phyloP scores from a whole-genome alignment of 2,888 invertebrate species.

The Caenorhabditis macrosperma region DNA sequence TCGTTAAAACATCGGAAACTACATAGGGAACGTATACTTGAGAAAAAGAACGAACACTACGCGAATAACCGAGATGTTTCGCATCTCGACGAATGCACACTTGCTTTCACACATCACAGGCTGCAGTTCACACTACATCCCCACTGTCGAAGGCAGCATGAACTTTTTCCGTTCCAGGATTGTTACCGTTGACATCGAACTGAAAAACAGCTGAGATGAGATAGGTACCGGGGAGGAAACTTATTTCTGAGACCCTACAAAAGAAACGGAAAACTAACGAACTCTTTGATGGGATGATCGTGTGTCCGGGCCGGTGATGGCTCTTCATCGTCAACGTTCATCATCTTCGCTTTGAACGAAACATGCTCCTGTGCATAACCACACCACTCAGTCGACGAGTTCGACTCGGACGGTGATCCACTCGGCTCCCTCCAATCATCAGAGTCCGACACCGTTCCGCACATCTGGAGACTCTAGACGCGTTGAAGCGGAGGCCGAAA shows the following conservation, averaged over 20 bases:
- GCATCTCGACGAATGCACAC: slow-evolving; percentile 1
- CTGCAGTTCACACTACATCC: slow-evolving; percentile 30
- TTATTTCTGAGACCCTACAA: background rate
- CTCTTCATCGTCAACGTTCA: slow-evolving; percentile 37
- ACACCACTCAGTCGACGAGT: slow-evolving; percentile 69
- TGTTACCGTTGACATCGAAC: slow-evolving; percentile 61
- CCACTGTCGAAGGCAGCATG: slow-evolving; percentile 53
- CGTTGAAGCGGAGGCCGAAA: background rate
- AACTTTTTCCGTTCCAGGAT: slow-evolving; percentile 56
- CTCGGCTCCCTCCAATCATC: slow-evolving; percentile 67
- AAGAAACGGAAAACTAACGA: slow-evolving; percentile 57
- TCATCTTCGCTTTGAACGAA: slow-evolving; percentile 38
- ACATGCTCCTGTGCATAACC: slow-evolving; percentile 22
- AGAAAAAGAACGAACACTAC: background rate
- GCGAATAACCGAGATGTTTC: background rate
- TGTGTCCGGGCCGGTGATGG: slow-evolving; percentile 20
- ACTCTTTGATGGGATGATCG: slow-evolving; percentile 67
- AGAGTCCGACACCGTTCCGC: slow-evolving; percentile 65
- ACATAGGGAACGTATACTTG: background rate
- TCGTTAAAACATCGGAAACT: background rate
- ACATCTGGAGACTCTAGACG: slow-evolving; percentile 46
- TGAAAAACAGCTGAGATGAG: slow-evolving; percentile 24
- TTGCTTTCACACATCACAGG: slow-evolving; percentile 1
- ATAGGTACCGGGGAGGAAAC: background rate
- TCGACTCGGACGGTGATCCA: slow-evolving; percentile 70